Percentiles rank a stretch among this genome's conserved stretches.
Evolutionary conservation across 2,113 vertebrate species (phyloP).

Genomic region (Muntiacus muntjak): DNA sequence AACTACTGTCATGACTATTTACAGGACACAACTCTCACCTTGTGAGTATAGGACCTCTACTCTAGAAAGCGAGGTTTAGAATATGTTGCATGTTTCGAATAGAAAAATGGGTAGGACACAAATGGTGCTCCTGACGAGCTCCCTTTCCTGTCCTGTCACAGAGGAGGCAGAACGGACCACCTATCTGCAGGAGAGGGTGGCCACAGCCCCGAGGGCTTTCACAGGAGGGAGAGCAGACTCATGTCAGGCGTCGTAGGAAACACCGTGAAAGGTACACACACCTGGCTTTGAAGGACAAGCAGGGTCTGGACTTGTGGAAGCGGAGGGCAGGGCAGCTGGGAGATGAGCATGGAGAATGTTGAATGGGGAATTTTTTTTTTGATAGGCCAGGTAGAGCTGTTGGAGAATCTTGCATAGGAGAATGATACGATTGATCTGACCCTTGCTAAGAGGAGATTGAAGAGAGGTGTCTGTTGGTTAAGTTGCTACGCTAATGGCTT

Average conservation of each 20-base stretch:
- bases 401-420: neutral
- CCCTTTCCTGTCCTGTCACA: neutral
- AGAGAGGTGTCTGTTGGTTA: neutral
- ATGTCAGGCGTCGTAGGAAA: neutral
- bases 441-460: neutral
- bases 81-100: neutral
- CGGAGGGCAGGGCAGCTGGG: accelerated
- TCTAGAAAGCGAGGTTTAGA: neutral
- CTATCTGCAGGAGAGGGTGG: neutral
- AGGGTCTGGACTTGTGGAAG: neutral
- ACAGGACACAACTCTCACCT: neutral
- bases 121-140: neutral
- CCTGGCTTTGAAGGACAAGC: neutral
- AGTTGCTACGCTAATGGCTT: neutral
- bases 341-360: neutral
- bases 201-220: neutral
- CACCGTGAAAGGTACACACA: neutral
- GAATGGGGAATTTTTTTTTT: neutral
- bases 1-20: neutral
- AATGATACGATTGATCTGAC: neutral
- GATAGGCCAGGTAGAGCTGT: neutral
- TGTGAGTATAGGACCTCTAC: neutral
- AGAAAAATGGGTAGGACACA: neutral
- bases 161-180: neutral
- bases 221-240: neutral